Conservation (phyloP, 2,888 invertebrate species). For the Entomobrya proxima region DNA sequence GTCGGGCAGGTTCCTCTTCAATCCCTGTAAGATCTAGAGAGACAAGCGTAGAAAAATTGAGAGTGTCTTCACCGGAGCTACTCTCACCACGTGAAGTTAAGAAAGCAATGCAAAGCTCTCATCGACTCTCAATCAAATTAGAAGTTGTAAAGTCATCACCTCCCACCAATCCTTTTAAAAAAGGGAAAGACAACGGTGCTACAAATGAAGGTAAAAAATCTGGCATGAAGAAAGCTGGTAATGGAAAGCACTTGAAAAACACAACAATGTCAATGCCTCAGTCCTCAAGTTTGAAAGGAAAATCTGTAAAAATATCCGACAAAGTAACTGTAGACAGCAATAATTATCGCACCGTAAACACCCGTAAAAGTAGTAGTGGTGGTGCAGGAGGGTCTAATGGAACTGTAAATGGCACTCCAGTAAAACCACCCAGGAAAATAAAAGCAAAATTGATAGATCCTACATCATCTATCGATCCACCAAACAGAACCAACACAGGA, state of each 20-base stretch:
- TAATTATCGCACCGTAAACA: conserved; percentile 31
- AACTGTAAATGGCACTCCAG: conserved; percentile 55
- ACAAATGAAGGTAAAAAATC: conserved; percentile 71
- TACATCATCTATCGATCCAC: conserved; percentile 34
- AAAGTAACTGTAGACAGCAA: conserved; percentile 64
- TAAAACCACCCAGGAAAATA: conserved; percentile 72
- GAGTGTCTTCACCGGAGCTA: conserved; percentile 80
- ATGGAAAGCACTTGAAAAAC: conserved; percentile 58
- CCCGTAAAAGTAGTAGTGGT: conserved; percentile 10
- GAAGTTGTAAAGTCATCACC: conserved; percentile 72
- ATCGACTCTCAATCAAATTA: conserved; percentile 71
- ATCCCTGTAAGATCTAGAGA: conserved; percentile 72
- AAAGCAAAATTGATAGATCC: conserved; percentile 54
- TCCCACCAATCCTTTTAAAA: conserved; percentile 70
- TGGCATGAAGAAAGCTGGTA: conserved; percentile 75
- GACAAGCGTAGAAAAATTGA: conserved; percentile 76
- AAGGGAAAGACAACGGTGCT: conserved; percentile 75
- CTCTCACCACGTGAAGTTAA: conserved; percentile 82
- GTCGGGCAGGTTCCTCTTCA: conserved; percentile 67
- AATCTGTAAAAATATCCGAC: conserved; percentile 72
- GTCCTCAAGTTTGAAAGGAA: conserved; percentile 65
- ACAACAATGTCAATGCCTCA: conserved; percentile 63
- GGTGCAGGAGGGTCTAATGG: conserved; percentile 23
- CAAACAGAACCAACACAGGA: neutral
- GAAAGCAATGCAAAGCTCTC: conserved; percentile 76